Evolutionary conservation across 2,113 vertebrate species (phyloP).

Genomic region (Raja brachyura): DNA sequence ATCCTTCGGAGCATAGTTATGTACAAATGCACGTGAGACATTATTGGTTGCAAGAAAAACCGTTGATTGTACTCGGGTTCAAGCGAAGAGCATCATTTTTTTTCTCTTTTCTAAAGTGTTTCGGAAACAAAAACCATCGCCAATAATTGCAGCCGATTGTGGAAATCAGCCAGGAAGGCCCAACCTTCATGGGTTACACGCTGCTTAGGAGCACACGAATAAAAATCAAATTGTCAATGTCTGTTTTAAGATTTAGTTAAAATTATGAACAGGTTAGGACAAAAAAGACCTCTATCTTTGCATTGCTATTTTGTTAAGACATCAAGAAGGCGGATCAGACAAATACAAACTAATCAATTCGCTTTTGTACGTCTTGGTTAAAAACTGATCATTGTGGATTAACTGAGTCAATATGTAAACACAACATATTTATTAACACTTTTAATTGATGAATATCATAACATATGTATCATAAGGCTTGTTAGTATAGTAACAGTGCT

Average conservation of each 20-base stretch:
- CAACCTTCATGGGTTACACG: not conserved
- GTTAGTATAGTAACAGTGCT: not conserved
- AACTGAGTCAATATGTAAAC: not conserved
- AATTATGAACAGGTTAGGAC: not conserved
- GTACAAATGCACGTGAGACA: not conserved
- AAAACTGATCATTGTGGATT: not conserved
- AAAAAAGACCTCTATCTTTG: not conserved
- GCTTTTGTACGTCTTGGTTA: not conserved
- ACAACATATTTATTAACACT: not conserved
- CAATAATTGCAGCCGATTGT: not conserved
- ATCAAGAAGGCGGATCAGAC: not conserved
- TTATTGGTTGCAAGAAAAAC: not conserved
- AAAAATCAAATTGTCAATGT: too few relatives aligned
- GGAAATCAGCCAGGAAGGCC: not conserved
- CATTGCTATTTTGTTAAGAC: not conserved
- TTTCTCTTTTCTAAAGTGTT: not conserved
- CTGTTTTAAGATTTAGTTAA: not conserved
- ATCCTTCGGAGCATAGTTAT: not conserved
- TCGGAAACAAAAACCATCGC: not conserved
- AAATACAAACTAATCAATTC: not conserved
- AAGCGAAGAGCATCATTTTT: not conserved
- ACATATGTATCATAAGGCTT: too few relatives aligned
- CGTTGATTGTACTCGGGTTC: not conserved
- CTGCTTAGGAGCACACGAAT: not conserved
- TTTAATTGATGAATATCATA: not conserved